These are phyloP conservation scores for Antedon mediterranea DNA, from an alignment of 53 echinoderm and acorn worm genomes.

Conservation along the genomic window DNA sequence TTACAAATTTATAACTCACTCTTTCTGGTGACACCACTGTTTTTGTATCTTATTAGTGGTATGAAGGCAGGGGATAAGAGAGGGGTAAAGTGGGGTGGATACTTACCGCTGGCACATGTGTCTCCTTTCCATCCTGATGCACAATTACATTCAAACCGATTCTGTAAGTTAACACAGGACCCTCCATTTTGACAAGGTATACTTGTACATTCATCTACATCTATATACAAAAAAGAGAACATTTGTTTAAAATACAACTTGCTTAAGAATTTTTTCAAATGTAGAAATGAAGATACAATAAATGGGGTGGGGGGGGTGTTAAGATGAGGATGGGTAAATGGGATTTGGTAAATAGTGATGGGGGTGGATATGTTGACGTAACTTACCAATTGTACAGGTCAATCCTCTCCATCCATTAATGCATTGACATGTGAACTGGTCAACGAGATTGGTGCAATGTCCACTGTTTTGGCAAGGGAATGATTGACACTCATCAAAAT, in stretches of 20 bases:
- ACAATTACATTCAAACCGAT: neutral
- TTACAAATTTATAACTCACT: no score
- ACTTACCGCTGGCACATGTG: neutral
- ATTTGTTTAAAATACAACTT: no score
- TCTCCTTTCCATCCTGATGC: neutral
- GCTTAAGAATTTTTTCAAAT: no score
- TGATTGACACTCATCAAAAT: constrained; percentile 18
- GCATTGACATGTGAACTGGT: constrained; percentile 14
- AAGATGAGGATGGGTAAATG: neutral
- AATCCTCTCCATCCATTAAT: constrained; percentile 13
- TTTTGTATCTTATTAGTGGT: no score
- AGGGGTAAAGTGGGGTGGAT: neutral
- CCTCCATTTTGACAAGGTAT: neutral
- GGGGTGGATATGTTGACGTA: no score
- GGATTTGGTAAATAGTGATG: neutral
- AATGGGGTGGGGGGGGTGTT: no score
- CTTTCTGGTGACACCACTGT: no score
- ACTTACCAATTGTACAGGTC: constrained; percentile 17
- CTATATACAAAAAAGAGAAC: neutral
- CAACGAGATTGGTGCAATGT: constrained; percentile 2
- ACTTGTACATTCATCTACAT: neutral
- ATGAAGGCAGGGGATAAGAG: no score
- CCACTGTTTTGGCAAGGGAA: constrained; percentile 15
- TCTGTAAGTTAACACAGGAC: neutral
- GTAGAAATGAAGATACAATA: no score